phyloP scores from a whole-genome alignment of 2,797 vertebrate genomes.

The Crax fasciolata region DNA sequence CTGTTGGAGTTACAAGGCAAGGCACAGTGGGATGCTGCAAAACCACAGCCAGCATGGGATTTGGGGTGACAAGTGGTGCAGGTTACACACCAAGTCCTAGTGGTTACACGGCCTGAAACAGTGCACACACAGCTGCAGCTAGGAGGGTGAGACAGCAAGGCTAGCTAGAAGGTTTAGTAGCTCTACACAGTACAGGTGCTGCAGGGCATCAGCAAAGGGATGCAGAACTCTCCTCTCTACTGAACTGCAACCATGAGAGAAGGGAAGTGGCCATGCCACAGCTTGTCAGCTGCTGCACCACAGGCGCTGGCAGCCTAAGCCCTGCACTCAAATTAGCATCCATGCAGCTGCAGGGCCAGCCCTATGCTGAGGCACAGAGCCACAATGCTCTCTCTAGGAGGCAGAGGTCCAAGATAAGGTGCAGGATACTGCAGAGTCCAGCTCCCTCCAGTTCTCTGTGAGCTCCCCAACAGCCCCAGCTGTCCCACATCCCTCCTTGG shows the following conservation, averaged over 20 bases:
- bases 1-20: background rate
- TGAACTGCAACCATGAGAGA: background rate
- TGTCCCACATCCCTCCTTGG: rapidly evolving
- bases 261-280: background rate
- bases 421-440: background rate
- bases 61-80: background rate
- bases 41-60: background rate
- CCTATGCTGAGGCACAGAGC: background rate
- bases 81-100: background rate
- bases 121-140: background rate
- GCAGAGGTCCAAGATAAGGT: background rate
- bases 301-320: background rate
- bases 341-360: background rate
- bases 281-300: background rate
- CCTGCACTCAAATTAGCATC: background rate
- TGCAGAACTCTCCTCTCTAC: background rate
- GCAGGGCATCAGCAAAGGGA: slow-evolving; percentile 2
- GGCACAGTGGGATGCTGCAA: background rate
- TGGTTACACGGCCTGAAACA: background rate
- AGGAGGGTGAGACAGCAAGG: background rate
- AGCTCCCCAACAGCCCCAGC: background rate
- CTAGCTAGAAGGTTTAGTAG: slow-evolving; percentile 52
- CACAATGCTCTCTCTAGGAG: background rate
- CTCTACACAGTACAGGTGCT: background rate
- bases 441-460: background rate